A percentile compares a stretch with the other conserved stretches of the same genome.
Evolutionary conservation across 2,888 invertebrate genomes (phyloP).

Genomic region (Lepeophtheirus nordmannii): DNA sequence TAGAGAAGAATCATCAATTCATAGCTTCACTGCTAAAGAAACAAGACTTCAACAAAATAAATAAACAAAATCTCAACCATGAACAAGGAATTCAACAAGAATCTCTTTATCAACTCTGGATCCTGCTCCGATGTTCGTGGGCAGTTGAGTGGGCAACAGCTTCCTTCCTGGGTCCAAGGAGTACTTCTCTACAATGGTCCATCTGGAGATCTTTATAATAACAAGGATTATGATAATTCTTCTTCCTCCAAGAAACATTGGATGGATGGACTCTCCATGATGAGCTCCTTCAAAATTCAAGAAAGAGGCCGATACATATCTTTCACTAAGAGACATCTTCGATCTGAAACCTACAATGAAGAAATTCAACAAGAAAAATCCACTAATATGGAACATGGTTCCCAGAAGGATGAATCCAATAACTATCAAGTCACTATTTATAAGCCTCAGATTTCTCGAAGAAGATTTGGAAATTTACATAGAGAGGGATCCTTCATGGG

Average conservation of each 20-base stretch:
- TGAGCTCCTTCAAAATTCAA: background rate
- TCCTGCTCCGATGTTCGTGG: background rate
- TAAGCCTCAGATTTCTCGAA: too few species aligned
- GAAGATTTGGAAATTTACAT: too few species aligned
- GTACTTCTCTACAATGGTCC: background rate
- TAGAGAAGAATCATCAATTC: too few species aligned
- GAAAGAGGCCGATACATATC: background rate
- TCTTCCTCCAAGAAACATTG: background rate
- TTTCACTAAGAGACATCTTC: background rate
- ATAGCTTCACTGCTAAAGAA: too few species aligned
- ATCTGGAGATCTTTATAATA: background rate
- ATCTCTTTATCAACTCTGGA: too few species aligned
- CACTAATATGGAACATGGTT: too few species aligned
- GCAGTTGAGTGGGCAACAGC: background rate
- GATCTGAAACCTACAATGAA: background rate
- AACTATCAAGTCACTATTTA: too few species aligned
- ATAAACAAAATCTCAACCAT: too few species aligned
- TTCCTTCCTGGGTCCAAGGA: background rate
- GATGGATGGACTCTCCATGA: constrained; percentile 1
- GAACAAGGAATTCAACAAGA: too few species aligned
- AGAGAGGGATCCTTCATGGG: too few species aligned
- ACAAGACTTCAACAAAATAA: too few species aligned
- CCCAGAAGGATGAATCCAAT: too few species aligned
- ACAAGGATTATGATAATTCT: background rate
- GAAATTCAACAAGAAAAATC: background rate